Conservation (phyloP, 2,888 invertebrate genomes). For the Conomelus anceps region DNA sequence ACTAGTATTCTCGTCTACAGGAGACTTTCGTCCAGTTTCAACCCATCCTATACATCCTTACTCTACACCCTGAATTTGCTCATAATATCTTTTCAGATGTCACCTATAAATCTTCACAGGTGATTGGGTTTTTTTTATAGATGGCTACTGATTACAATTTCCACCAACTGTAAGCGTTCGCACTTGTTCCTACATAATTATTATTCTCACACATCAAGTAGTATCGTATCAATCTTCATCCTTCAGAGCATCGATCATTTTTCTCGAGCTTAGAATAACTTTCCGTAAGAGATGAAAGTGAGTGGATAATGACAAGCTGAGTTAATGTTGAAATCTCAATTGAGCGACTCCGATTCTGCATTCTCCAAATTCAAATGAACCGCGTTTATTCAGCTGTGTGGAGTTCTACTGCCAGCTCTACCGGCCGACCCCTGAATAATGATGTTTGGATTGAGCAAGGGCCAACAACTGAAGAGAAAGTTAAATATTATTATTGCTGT, state of each 20-base stretch:
- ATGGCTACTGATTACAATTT: too few relatives aligned
- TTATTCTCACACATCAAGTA: too few relatives aligned
- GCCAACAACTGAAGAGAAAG: not conserved
- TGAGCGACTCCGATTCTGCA: not conserved
- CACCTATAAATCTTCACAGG: too few relatives aligned
- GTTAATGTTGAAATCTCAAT: not conserved
- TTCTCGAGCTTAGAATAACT: not conserved
- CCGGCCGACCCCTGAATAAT: not conserved
- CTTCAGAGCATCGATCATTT: not conserved
- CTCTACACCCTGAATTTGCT: too few relatives aligned
- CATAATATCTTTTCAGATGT: too few relatives aligned
- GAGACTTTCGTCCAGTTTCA: too few relatives aligned
- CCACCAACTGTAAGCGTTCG: too few relatives aligned
- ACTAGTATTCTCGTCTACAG: too few relatives aligned
- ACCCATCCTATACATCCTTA: too few relatives aligned
- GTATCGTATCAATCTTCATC: not conserved
- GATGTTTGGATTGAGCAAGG: not conserved
- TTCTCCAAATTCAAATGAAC: not conserved
- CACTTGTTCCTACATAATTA: too few relatives aligned
- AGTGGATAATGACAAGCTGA: not conserved
- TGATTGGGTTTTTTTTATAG: too few relatives aligned
- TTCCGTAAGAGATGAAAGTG: not conserved
- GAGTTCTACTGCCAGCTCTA: not conserved
- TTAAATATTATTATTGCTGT: not conserved
- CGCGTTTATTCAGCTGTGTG: not conserved